A percentile compares a stretch with the other conserved stretches of the same genome.
Conservation (phyloP, 1,140 invertebrate species). For the Meteorus sp. region DNA sequence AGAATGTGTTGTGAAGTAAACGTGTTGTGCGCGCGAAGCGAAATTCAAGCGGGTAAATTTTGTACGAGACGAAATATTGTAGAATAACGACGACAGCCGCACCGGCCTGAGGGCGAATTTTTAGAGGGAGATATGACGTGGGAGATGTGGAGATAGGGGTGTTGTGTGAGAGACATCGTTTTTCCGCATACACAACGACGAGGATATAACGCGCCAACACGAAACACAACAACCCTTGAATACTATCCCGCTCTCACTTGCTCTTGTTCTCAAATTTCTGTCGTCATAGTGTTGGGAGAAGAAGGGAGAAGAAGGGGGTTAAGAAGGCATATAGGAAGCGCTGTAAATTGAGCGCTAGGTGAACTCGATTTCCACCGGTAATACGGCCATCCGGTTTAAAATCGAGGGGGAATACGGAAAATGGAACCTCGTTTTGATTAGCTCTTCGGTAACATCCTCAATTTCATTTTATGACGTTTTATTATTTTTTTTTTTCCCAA, state of each 20-base stretch:
- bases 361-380: slow-evolving; percentile 57
- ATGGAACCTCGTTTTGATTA: slow-evolving; percentile 32
- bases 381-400: slow-evolving; percentile 49
- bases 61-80: slow-evolving; percentile 19
- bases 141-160: background rate
- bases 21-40: background rate
- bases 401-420: slow-evolving; percentile 21
- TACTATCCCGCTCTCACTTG: background rate
- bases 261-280: background rate
- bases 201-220: slow-evolving; percentile 2
- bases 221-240: background rate
- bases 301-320: slow-evolving; percentile 31
- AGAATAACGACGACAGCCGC: slow-evolving; percentile 14
- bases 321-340: slow-evolving; percentile 59
- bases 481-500: background rate
- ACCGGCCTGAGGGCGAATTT: slow-evolving; percentile 16
- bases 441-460: background rate
- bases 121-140: slow-evolving; percentile 1
- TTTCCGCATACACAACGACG: slow-evolving; percentile 24
- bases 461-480: background rate
- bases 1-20: slow-evolving; percentile 1
- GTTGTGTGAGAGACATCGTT: slow-evolving; percentile 24
- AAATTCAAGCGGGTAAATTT: slow-evolving; percentile 5
- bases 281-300: background rate
- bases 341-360: slow-evolving; percentile 53